A percentile compares a stretch with the other conserved stretches of the same genome.
phyloP scores from a whole-genome alignment of 2,888 invertebrate genomes.

The Oegoconia quadripuncta region DNA sequence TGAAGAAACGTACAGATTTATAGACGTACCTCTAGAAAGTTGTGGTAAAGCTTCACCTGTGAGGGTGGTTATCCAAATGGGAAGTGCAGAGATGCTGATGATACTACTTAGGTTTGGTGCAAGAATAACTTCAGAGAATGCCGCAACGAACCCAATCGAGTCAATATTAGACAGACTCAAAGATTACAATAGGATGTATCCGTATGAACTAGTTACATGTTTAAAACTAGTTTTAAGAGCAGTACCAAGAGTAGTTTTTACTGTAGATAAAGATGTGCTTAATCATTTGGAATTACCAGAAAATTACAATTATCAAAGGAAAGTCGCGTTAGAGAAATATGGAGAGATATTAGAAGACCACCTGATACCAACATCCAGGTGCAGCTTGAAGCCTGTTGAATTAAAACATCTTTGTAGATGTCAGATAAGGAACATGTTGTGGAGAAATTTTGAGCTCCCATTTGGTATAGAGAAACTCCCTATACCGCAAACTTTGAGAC shows the following conservation, averaged over 20 bases:
- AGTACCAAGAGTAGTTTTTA: slow-evolving; percentile 78
- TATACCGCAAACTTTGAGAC: slow-evolving; percentile 82
- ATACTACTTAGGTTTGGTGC: slow-evolving; percentile 87
- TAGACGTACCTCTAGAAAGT: slow-evolving; percentile 90
- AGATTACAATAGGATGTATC: slow-evolving; percentile 81
- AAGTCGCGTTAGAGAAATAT: slow-evolving; percentile 59
- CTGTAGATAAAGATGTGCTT: slow-evolving; percentile 52
- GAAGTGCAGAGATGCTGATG: slow-evolving; percentile 85
- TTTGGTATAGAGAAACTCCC: slow-evolving; percentile 84
- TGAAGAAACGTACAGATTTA: slow-evolving; percentile 74
- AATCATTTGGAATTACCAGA: slow-evolving; percentile 53
- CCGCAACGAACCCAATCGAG: slow-evolving; percentile 81
- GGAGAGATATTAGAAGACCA: slow-evolving; percentile 77
- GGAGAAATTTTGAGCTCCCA: slow-evolving; percentile 85
- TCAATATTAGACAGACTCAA: slow-evolving; percentile 82
- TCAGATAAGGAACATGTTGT: slow-evolving; percentile 81
- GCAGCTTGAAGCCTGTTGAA: slow-evolving; percentile 82
- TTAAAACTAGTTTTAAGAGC: slow-evolving; percentile 83
- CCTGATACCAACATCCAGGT: slow-evolving; percentile 79
- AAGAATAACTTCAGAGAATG: slow-evolving; percentile 76
- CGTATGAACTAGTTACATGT: slow-evolving; percentile 84
- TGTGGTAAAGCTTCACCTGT: slow-evolving; percentile 87
- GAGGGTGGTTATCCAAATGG: slow-evolving; percentile 86
- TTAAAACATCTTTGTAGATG: slow-evolving; percentile 88
- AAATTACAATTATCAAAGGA: slow-evolving; percentile 69